Conservation (phyloP, 1,140 invertebrate species). For the Spodoptera litura region DNA sequence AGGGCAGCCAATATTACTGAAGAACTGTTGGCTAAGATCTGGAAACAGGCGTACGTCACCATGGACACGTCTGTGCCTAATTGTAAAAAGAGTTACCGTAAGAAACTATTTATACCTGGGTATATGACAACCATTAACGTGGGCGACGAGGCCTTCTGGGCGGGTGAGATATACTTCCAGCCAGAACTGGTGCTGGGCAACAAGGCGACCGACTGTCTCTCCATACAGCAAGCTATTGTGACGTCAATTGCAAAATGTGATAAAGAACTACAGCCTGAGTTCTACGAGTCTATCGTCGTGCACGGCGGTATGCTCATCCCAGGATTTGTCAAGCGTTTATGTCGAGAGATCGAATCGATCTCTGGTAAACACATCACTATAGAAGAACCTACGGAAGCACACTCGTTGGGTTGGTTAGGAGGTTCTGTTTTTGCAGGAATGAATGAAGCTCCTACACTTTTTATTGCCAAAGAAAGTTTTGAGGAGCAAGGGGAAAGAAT, state of each 20-base stretch:
- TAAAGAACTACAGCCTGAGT: conserved; percentile 59
- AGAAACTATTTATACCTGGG: conserved; percentile 54
- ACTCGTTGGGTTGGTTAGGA: conserved; percentile 69
- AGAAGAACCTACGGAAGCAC: conserved; percentile 62
- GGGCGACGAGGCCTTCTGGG: conserved; percentile 67
- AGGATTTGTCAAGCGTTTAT: conserved; percentile 61
- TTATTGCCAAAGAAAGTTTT: conserved; percentile 67
- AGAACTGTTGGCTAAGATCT: conserved; percentile 60
- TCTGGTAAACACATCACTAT: conserved; percentile 57
- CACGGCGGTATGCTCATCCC: conserved; percentile 69
- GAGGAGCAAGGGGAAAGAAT: conserved; percentile 73
- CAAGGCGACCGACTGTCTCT: conserved; percentile 47
- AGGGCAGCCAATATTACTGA: conserved; percentile 47
- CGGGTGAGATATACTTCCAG: conserved; percentile 70
- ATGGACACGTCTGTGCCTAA: conserved; percentile 52
- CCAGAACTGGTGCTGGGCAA: conserved; percentile 59
- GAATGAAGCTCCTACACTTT: conserved; percentile 62
- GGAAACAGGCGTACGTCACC: conserved; percentile 63
- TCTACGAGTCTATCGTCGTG: conserved; percentile 63
- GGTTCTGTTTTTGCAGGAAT: conserved; percentile 72
- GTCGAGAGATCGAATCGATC: conserved; percentile 57
- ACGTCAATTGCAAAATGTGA: conserved; percentile 67
- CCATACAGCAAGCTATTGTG: conserved; percentile 64
- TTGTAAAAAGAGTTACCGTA: conserved; percentile 49
- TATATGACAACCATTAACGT: conserved; percentile 62